These are phyloP conservation scores for Nothocercus julius DNA, from an alignment of 2,113 vertebrate species.

Conservation along the genomic window DNA sequence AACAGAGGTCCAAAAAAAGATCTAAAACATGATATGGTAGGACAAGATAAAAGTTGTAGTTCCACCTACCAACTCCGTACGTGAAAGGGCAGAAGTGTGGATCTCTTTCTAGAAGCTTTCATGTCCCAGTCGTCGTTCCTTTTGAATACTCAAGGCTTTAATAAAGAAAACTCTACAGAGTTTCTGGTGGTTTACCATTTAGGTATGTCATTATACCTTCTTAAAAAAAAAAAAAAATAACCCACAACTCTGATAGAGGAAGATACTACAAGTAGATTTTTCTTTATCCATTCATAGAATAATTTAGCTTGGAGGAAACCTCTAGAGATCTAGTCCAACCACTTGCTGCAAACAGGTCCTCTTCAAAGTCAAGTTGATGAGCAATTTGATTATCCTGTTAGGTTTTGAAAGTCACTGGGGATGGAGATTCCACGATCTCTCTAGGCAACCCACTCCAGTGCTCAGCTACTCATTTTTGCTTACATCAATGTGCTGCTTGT, in stretches of 20 bases:
- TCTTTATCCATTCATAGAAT: background rate
- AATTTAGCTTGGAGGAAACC: background rate
- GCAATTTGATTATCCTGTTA: background rate
- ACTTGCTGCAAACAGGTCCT: background rate
- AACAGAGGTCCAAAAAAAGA: background rate
- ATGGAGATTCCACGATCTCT: background rate
- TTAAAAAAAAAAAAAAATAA: background rate
- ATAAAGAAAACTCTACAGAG: background rate
- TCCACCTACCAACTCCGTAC: background rate
- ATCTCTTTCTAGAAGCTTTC: background rate
- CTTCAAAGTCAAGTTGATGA: background rate
- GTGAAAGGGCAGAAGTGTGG: background rate
- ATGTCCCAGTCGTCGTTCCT: background rate
- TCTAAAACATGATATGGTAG: background rate
- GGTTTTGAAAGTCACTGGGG: background rate
- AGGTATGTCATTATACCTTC: background rate
- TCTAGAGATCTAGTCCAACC: background rate
- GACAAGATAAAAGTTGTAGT: background rate
- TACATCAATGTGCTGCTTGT: background rate
- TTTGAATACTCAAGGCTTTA: background rate
- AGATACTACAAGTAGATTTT: background rate
- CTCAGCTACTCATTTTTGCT: background rate
- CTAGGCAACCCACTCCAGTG: background rate
- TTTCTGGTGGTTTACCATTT: background rate
- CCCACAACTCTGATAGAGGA: background rate